Conservation (phyloP, 2,113 vertebrate species). For the Epinephelus fuscoguttatus region DNA sequence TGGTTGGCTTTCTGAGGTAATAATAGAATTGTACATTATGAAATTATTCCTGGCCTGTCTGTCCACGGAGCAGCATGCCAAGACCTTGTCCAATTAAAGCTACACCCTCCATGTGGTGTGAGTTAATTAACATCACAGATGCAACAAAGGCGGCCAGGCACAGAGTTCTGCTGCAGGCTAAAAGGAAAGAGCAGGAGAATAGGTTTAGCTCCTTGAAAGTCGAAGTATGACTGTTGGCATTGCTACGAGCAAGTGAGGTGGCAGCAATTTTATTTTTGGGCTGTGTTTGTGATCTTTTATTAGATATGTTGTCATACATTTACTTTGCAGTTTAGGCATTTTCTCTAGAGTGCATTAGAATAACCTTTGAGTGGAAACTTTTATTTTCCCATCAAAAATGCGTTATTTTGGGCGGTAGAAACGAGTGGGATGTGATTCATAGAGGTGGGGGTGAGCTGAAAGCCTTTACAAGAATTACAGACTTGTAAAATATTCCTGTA, state of each 20-base stretch:
- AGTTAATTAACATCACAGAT: slow-evolving; percentile 75
- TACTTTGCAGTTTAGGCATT: slow-evolving; percentile 18
- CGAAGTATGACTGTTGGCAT: slow-evolving; percentile 18
- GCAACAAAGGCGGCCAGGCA: slow-evolving; percentile 59
- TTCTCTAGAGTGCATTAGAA: slow-evolving; percentile 24
- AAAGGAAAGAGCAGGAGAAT: slow-evolving; percentile 29
- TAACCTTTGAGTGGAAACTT: slow-evolving; percentile 23
- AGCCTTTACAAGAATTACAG: slow-evolving; percentile 61
- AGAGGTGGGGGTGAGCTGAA: slow-evolving; percentile 21
- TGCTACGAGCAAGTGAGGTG: slow-evolving; percentile 12
- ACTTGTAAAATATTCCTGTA: slow-evolving; percentile 58
- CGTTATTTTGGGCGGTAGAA: slow-evolving; percentile 35
- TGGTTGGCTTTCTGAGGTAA: slow-evolving; percentile 52
- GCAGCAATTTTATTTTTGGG: slow-evolving; percentile 33
- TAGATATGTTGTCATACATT: slow-evolving; percentile 25
- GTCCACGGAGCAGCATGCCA: slow-evolving; percentile 61
- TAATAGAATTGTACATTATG: slow-evolving; percentile 67
- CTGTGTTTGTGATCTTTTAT: slow-evolving; percentile 34
- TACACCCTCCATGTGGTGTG: slow-evolving; percentile 72
- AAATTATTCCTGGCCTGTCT: slow-evolving; percentile 69
- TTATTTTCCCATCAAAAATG: slow-evolving; percentile 23
- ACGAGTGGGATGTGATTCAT: slow-evolving; percentile 55
- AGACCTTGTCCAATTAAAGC: slow-evolving; percentile 78
- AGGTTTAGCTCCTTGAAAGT: slow-evolving; percentile 44
- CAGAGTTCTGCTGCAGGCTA: slow-evolving; percentile 46